phyloP scores from a whole-genome alignment of 2,113 vertebrate species.

The Acrocephalus arundinaceus region DNA sequence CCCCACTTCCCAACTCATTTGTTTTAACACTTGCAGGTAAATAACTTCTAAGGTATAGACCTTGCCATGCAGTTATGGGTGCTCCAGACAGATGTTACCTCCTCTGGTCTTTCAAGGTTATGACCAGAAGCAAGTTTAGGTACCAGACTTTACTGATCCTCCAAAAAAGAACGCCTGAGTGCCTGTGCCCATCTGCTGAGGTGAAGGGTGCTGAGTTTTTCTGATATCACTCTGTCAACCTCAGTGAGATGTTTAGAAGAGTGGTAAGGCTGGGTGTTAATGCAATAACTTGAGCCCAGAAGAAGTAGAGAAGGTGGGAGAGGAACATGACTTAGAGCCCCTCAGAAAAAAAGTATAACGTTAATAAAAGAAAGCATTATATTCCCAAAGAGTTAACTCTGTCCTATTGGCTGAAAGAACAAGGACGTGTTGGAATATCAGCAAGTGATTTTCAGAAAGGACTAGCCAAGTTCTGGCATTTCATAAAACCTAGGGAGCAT shows the following conservation, averaged over 20 bases:
- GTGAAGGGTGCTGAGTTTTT: neutral
- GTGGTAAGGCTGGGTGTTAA: neutral
- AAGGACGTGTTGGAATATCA: neutral
- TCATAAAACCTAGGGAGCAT: neutral
- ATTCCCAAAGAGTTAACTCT: neutral
- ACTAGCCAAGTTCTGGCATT: neutral
- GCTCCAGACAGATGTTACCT: neutral
- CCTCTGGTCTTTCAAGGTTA: neutral
- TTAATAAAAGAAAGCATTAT: neutral
- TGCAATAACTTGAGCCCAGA: neutral
- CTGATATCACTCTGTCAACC: neutral
- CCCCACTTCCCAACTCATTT: fast-evolving
- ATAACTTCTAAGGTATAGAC: neutral
- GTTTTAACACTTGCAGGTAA: neutral
- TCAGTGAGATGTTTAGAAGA: neutral
- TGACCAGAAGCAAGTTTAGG: neutral
- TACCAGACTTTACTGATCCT: neutral
- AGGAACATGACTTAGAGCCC: neutral
- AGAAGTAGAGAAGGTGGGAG: neutral
- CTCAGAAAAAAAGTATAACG: neutral
- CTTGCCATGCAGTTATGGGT: neutral
- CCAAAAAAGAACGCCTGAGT: neutral
- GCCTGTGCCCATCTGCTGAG: neutral
- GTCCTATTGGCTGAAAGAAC: neutral
- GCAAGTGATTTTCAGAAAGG: neutral